Conservation (phyloP, 2,888 invertebrate genomes). For the Drosophila kuntzei region DNA sequence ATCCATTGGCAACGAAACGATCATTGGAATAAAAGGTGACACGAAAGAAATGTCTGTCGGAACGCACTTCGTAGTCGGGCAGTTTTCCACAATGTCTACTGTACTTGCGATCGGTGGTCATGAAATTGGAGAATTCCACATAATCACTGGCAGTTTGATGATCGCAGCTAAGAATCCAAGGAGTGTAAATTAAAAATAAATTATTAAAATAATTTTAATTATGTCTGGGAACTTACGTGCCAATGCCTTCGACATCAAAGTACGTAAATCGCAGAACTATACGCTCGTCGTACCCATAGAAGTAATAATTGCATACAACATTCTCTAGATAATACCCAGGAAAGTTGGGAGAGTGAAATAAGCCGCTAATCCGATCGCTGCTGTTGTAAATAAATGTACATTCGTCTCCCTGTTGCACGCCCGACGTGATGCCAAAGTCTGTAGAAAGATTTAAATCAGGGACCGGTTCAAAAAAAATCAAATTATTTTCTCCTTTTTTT, state of each 20-base stretch:
- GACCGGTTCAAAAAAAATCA: no score
- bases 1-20: constrained; percentile 96
- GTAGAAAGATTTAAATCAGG: not conserved
- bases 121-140: constrained; percentile 97
- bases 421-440: constrained; percentile 96
- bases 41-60: constrained; percentile 96
- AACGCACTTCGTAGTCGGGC: constrained; percentile 91
- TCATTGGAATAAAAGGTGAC: constrained; percentile 98
- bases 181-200: not conserved
- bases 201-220: not conserved
- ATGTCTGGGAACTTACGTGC: constrained; percentile 90
- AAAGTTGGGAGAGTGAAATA: constrained; percentile 94
- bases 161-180: constrained; percentile 90
- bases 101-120: constrained; percentile 95
- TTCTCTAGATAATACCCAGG: constrained; percentile 96
- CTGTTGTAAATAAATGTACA: constrained; percentile 96
- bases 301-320: constrained; percentile 96
- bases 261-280: constrained; percentile 94
- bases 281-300: constrained; percentile 92
- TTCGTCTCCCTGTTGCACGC: constrained; percentile 91
- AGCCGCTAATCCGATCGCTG: constrained; percentile 91
- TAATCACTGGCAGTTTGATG: constrained; percentile 96
- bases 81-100: constrained; percentile 92
- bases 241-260: constrained; percentile 97
- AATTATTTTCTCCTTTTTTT: no score